Evolutionary conservation across 2,888 invertebrate species (phyloP).

Genomic region (Eumerus sabulonum): DNA sequence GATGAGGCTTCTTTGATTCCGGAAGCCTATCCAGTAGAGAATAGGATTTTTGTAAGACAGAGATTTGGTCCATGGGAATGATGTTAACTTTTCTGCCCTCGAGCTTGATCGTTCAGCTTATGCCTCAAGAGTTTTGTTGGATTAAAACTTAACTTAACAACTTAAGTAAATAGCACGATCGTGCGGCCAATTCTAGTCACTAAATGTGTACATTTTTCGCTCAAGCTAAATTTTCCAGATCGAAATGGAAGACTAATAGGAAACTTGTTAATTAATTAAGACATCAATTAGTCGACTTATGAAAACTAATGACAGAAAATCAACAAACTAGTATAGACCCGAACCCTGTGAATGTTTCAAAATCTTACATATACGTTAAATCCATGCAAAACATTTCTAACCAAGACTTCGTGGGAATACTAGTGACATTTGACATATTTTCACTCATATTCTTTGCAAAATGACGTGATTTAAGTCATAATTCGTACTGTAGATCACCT

Average conservation of each 20-base stretch:
- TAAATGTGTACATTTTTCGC: background rate
- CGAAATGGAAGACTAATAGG: background rate
- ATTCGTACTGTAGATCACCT: too few relatives aligned
- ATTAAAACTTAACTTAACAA: too few relatives aligned
- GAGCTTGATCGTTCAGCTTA: too few relatives aligned
- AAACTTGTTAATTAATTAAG: background rate
- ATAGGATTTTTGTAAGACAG: constrained; percentile 34
- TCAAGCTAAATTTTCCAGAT: background rate
- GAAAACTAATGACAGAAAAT: background rate
- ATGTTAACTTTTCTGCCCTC: too few relatives aligned
- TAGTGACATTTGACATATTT: background rate
- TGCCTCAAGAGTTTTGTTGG: too few relatives aligned
- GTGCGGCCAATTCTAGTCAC: too few relatives aligned
- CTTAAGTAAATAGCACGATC: too few relatives aligned
- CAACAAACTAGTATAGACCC: background rate
- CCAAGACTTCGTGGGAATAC: background rate
- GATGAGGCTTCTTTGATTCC: too few relatives aligned
- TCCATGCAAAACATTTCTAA: background rate
- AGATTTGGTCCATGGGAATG: constrained; percentile 43
- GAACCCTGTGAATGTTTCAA: background rate
- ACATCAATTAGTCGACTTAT: background rate
- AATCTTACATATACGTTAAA: background rate
- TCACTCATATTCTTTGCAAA: too few relatives aligned
- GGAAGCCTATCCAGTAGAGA: too few relatives aligned
- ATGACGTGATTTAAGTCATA: too few relatives aligned